These are phyloP conservation scores for Ceyx cyanopectus DNA, from an alignment of 2,113 vertebrate genomes.

Conservation along the genomic window DNA sequence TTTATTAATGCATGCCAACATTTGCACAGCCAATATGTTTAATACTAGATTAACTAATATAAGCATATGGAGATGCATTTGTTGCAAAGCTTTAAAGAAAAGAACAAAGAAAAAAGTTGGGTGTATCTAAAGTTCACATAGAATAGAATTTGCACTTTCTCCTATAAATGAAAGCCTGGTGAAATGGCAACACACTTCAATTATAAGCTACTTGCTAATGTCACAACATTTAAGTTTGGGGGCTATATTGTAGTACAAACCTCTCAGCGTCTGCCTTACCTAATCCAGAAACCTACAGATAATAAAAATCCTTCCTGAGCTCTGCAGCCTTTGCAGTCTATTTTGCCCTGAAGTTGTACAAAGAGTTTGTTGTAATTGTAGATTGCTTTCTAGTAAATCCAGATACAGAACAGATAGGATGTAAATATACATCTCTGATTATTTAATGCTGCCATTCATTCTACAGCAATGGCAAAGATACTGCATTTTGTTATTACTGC, in stretches of 20 bases:
- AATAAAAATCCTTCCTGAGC: conserved; percentile 4
- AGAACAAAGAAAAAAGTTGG: conserved; percentile 86
- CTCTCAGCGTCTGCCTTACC: conserved; percentile 3
- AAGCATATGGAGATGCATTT: conserved; percentile 89
- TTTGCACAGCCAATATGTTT: conserved; percentile 87
- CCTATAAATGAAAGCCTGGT: conserved; percentile 81
- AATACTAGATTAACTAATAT: conserved; percentile 88
- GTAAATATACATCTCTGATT: neutral
- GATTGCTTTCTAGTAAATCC: neutral
- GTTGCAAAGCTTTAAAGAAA: conserved; percentile 86
- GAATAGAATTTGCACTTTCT: conserved; percentile 85
- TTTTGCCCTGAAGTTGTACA: neutral
- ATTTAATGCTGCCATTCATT: neutral
- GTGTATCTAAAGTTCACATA: conserved; percentile 81
- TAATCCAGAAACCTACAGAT: conserved; percentile 34
- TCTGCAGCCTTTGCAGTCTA: neutral
- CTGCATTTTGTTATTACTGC: neutral
- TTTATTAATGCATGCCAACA: conserved; percentile 89
- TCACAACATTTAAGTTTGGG: conserved; percentile 78
- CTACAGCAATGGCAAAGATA: neutral
- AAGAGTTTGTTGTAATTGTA: neutral
- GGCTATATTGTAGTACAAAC: conserved; percentile 57
- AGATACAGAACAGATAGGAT: neutral
- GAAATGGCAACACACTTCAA: conserved; percentile 83
- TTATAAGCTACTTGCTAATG: conserved; percentile 83